phyloP scores from a whole-genome alignment of 2,888 invertebrate species.

The Sceliomorpha sp. region DNA sequence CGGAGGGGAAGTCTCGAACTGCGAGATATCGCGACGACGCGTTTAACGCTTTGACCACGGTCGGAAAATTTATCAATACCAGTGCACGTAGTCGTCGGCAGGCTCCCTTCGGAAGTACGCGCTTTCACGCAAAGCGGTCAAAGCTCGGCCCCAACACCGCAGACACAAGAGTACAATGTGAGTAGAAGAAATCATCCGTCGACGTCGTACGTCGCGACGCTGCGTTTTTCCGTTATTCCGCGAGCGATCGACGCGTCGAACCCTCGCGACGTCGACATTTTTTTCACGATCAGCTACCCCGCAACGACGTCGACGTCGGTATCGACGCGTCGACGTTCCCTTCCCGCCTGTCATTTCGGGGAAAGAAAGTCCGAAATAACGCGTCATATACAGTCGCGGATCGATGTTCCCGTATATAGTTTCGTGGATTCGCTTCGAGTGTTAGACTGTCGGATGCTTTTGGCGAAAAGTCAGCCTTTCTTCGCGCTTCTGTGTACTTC shows the following conservation, averaged over 20 bases:
- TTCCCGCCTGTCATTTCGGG: slow-evolving; percentile 1
- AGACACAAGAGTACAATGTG: slow-evolving; percentile 41
- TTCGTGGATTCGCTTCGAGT: too few relatives aligned
- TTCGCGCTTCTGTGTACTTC: too few relatives aligned
- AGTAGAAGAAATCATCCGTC: slow-evolving; percentile 31
- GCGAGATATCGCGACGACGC: slow-evolving; percentile 60
- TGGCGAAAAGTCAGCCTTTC: too few relatives aligned
- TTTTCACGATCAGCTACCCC: slow-evolving; percentile 17
- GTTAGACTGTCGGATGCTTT: too few relatives aligned
- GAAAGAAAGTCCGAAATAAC: too few relatives aligned
- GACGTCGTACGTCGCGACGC: too few relatives aligned
- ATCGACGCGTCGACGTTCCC: slow-evolving; percentile 19
- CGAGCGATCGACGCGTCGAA: too few relatives aligned
- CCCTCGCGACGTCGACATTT: slow-evolving; percentile 4
- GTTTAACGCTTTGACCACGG: slow-evolving; percentile 60
- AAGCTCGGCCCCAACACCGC: slow-evolving; percentile 33
- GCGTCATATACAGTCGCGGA: too few relatives aligned
- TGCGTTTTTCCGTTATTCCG: too few relatives aligned
- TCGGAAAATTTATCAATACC: slow-evolving; percentile 77
- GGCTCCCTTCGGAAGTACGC: slow-evolving; percentile 68
- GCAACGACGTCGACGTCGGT: slow-evolving; percentile 20
- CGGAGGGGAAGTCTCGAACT: slow-evolving; percentile 45
- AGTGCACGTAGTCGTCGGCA: slow-evolving; percentile 69
- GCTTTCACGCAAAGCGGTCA: slow-evolving; percentile 49
- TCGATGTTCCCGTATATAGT: too few relatives aligned